Evolutionary conservation across 2,113 vertebrate genomes (phyloP).

Genomic region (Carettochelys insculpta): DNA sequence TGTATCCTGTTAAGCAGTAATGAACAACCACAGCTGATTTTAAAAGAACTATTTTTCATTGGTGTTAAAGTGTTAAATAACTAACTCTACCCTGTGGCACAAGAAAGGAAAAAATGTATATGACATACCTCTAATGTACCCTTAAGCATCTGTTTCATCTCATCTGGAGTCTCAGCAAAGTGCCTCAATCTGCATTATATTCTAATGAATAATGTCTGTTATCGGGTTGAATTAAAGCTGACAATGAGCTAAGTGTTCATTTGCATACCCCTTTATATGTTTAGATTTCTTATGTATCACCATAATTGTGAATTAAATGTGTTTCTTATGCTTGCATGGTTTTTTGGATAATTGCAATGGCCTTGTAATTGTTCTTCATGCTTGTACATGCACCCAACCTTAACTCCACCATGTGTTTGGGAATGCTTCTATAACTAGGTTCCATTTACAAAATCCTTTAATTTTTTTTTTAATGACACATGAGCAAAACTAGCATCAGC

Average conservation of each 20-base stretch:
- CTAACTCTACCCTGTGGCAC: not conserved
- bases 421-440: not conserved
- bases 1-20: not conserved
- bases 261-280: not conserved
- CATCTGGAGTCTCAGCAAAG: not conserved
- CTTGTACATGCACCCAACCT: not conserved
- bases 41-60: not conserved
- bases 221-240: accelerated
- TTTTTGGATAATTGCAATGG: not conserved
- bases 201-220: not conserved
- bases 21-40: not conserved
- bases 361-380: not conserved
- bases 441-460: not conserved
- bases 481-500: not conserved
- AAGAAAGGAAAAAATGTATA: accelerated
- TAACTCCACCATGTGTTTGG: not conserved
- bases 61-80: not conserved
- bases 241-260: not conserved
- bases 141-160: not conserved
- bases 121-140: not conserved
- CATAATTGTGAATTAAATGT: not conserved
- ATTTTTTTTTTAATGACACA: not conserved
- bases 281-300: not conserved
- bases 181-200: not conserved
- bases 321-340: not conserved